A percentile compares a stretch with the other conserved stretches of the same genome.
Conservation (phyloP, 2,888 invertebrate species). For the Caenorhabditis wallacei region DNA sequence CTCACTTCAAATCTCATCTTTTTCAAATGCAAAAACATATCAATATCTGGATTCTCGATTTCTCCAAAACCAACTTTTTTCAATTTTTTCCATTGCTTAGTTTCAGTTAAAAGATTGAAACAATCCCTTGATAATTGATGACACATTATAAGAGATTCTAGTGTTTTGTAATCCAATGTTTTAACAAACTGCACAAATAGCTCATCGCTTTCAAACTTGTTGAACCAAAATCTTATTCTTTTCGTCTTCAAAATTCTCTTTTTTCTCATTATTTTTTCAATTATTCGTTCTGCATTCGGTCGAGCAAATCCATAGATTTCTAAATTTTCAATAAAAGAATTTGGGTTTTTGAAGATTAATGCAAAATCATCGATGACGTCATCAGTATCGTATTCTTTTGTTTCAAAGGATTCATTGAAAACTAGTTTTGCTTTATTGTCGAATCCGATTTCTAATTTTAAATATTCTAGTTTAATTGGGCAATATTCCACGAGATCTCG, state of each 20-base stretch:
- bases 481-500: background rate
- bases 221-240: background rate
- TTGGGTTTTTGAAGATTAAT: background rate
- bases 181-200: background rate
- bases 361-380: background rate
- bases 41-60: background rate
- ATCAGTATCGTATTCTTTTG: background rate
- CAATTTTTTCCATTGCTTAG: slow-evolving; percentile 3
- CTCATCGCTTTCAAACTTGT: background rate
- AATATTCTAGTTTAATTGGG: background rate
- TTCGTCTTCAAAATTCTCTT: background rate
- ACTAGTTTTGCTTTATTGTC: background rate
- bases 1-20: slow-evolving; percentile 2
- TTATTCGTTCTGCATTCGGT: background rate
- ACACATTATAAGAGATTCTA: background rate
- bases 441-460: background rate
- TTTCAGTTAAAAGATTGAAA: background rate
- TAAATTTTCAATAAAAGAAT: background rate
- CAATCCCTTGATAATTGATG: background rate
- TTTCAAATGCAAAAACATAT: background rate
- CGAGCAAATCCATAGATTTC: slow-evolving; percentile 4
- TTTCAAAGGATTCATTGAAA: background rate
- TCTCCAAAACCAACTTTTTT: slow-evolving; percentile 26
- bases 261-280: background rate
- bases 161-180: background rate